A percentile compares a stretch with the other conserved stretches of the same genome.
Evolutionary conservation across 2,888 invertebrate genomes (phyloP).

Genomic region (Ceriagrion tenellum): DNA sequence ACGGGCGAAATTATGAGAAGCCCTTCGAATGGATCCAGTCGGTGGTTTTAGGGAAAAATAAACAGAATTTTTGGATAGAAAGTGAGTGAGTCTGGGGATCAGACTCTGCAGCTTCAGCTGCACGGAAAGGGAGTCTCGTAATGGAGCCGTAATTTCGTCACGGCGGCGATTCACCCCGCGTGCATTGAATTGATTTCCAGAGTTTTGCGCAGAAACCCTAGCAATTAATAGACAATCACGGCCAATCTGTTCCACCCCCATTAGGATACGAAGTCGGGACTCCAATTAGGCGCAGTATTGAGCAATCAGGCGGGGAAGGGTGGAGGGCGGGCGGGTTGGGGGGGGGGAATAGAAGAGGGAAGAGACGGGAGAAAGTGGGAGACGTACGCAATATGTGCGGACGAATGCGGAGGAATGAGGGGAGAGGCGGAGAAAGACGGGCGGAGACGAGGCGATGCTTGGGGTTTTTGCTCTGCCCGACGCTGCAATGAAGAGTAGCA

Average conservation of each 20-base stretch:
- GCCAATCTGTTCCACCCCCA: constrained; percentile 22
- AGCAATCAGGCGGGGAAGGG: not conserved
- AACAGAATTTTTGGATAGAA: not conserved
- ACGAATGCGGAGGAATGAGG: not conserved
- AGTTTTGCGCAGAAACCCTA: constrained; percentile 32
- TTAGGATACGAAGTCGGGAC: constrained; percentile 28
- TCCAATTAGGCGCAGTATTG: constrained; percentile 29
- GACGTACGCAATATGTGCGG: too few relatives aligned
- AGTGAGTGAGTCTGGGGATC: not conserved
- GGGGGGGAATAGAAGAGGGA: not conserved
- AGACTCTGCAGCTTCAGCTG: not conserved
- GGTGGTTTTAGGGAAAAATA: not conserved
- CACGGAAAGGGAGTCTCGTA: constrained; percentile 10
- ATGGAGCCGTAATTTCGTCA: constrained; percentile 5
- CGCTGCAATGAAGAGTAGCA: too few relatives aligned
- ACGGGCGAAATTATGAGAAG: not conserved
- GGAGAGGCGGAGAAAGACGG: not conserved
- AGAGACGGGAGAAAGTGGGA: not conserved
- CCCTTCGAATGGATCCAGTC: not conserved
- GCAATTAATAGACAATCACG: constrained; percentile 39
- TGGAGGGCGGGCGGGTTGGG: not conserved
- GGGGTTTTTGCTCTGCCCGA: too few relatives aligned
- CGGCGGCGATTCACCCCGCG: constrained; percentile 16
- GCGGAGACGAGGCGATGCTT: not conserved
- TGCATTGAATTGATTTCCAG: not conserved